Conservation (phyloP, 2,113 vertebrate genomes). For the Rutilus rutilus region DNA sequence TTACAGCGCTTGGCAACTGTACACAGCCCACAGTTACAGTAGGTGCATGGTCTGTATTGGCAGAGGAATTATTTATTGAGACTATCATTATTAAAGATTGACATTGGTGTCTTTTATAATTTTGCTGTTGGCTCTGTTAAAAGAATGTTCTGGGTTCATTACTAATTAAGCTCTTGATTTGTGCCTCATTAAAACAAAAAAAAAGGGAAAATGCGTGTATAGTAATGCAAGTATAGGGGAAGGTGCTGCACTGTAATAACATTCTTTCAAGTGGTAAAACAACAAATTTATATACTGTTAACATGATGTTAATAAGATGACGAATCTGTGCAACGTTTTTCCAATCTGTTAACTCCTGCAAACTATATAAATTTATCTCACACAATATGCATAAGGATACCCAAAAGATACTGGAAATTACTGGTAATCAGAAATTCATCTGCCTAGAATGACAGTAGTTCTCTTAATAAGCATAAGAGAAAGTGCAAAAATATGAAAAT, state of each 20-base stretch:
- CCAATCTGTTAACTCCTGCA: background rate
- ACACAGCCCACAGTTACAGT: conserved; percentile 3
- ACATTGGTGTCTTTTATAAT: background rate
- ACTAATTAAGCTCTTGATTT: background rate
- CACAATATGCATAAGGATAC: too few species aligned
- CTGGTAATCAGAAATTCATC: too few species aligned
- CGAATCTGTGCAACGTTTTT: background rate
- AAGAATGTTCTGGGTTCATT: background rate
- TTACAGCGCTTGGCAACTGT: background rate
- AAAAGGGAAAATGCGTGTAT: background rate
- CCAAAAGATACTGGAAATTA: too few species aligned
- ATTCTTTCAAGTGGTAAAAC: background rate
- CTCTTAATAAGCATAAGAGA: background rate
- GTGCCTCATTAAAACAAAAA: conserved; percentile 1
- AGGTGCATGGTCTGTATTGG: background rate
- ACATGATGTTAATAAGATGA: background rate
- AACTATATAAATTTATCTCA: too few species aligned
- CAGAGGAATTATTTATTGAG: conserved; percentile 1
- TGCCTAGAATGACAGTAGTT: too few species aligned
- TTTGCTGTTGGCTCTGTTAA: background rate
- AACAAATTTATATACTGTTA: background rate
- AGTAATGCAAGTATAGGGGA: background rate
- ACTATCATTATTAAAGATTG: background rate
- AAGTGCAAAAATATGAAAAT: background rate
- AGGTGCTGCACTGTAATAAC: background rate